These are phyloP conservation scores for Condylura cristata DNA, from an alignment of 2,113 vertebrate species.

Conservation along the genomic window DNA sequence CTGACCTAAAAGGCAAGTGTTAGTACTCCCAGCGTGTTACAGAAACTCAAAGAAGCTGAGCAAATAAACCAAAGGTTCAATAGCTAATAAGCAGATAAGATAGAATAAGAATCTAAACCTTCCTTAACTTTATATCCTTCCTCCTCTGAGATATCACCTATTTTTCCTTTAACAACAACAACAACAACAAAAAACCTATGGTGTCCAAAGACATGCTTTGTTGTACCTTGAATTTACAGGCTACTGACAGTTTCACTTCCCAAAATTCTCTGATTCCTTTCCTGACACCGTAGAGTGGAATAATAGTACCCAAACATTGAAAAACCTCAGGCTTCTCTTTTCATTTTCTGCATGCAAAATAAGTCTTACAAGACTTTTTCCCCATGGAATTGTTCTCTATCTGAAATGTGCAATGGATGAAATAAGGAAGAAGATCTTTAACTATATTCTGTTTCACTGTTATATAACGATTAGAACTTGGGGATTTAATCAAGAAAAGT, in stretches of 20 bases:
- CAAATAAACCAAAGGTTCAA: neutral
- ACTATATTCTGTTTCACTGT: neutral
- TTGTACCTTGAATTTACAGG: neutral
- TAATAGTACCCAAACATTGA: neutral
- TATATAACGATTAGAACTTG: neutral
- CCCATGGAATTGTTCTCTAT: neutral
- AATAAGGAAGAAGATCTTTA: constrained; percentile 23
- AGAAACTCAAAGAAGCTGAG: neutral
- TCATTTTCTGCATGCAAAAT: neutral
- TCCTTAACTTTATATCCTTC: neutral
- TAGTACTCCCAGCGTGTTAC: neutral
- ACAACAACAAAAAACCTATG: too few relatives aligned
- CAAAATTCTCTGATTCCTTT: neutral
- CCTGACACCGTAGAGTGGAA: neutral
- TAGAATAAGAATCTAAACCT: neutral
- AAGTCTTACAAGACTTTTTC: neutral
- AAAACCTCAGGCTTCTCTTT: neutral
- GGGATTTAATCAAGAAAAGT: neutral
- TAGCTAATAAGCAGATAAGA: neutral
- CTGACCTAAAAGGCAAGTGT: neutral
- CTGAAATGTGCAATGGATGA: neutral
- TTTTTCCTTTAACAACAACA: too few relatives aligned
- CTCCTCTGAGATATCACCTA: neutral
- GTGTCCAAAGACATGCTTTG: constrained; percentile 24
- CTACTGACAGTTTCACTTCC: neutral